Evolutionary conservation across 2,113 vertebrate species (phyloP).

Genomic region (Caretta caretta): DNA sequence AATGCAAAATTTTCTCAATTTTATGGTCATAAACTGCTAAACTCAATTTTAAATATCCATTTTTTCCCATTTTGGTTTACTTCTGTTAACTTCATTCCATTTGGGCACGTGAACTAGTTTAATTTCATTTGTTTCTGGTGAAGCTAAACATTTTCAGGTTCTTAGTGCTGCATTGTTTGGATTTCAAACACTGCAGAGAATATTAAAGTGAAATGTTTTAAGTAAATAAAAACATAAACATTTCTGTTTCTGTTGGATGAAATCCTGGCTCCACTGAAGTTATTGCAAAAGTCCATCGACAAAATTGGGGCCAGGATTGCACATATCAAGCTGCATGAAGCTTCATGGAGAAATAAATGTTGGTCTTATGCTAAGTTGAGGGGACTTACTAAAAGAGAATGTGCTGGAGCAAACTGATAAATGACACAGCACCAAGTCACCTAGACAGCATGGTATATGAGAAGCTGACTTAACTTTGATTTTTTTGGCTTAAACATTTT

Average conservation of each 20-base stretch:
- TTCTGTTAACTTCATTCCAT: background rate
- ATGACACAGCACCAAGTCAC: background rate
- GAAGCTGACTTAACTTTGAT: background rate
- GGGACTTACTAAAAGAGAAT: background rate
- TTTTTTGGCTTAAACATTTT: accelerated
- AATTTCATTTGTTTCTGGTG: background rate
- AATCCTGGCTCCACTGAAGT: background rate
- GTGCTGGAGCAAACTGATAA: accelerated
- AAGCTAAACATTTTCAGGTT: background rate
- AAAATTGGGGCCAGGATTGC: background rate
- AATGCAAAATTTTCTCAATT: accelerated
- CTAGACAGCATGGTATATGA: accelerated
- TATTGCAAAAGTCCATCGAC: accelerated
- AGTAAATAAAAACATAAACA: background rate
- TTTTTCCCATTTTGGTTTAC: background rate
- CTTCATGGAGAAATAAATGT: background rate
- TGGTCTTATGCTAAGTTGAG: background rate
- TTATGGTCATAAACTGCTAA: background rate
- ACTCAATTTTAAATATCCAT: background rate
- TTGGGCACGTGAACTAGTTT: background rate
- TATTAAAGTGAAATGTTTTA: background rate
- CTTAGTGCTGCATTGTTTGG: background rate
- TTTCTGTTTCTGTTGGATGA: accelerated
- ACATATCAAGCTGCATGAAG: accelerated
- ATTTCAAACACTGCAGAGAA: background rate